These are phyloP conservation scores for Lagopus leucura DNA, from an alignment of 2,113 vertebrate species.

Conservation along the genomic window DNA sequence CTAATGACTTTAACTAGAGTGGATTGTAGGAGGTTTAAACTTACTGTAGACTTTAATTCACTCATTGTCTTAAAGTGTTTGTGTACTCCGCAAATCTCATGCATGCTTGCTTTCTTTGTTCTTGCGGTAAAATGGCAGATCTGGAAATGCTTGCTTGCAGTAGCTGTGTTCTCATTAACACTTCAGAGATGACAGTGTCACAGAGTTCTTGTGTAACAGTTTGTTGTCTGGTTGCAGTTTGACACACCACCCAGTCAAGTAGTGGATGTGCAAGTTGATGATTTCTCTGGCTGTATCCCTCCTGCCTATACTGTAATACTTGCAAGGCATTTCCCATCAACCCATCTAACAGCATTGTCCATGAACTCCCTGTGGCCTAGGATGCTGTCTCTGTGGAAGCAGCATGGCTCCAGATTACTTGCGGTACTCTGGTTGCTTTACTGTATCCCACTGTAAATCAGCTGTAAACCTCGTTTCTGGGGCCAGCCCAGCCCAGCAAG, in stretches of 20 bases:
- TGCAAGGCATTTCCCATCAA: slow-evolving; percentile 8
- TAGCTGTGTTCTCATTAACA: not conserved
- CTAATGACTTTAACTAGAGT: slow-evolving; percentile 14
- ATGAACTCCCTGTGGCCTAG: not conserved
- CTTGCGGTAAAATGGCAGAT: slow-evolving; percentile 30
- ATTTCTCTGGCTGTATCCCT: slow-evolving; percentile 40
- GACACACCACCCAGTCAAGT: slow-evolving; percentile 46
- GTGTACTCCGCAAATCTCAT: slow-evolving; percentile 6
- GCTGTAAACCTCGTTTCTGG: slow-evolving; percentile 5
- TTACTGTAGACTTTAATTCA: slow-evolving; percentile 36
- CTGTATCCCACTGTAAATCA: slow-evolving; percentile 23
- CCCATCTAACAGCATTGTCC: slow-evolving; percentile 36
- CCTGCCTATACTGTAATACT: slow-evolving; percentile 25
- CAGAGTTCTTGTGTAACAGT: slow-evolving; percentile 39
- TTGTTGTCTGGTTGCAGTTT: slow-evolving; percentile 65
- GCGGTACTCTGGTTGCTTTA: not conserved
- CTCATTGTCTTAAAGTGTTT: slow-evolving; percentile 12
- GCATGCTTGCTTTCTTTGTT: not conserved
- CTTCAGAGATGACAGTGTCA: slow-evolving; percentile 14
- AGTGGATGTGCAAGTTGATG: slow-evolving; percentile 46
- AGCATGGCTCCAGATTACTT: not conserved
- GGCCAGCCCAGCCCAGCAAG: not conserved
- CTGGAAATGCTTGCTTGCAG: slow-evolving; percentile 3
- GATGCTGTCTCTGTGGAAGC: not conserved
- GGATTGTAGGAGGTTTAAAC: slow-evolving; percentile 22